Evolutionary conservation across 2,113 vertebrate genomes (phyloP).

Genomic region (Microtus pennsylvanicus): DNA sequence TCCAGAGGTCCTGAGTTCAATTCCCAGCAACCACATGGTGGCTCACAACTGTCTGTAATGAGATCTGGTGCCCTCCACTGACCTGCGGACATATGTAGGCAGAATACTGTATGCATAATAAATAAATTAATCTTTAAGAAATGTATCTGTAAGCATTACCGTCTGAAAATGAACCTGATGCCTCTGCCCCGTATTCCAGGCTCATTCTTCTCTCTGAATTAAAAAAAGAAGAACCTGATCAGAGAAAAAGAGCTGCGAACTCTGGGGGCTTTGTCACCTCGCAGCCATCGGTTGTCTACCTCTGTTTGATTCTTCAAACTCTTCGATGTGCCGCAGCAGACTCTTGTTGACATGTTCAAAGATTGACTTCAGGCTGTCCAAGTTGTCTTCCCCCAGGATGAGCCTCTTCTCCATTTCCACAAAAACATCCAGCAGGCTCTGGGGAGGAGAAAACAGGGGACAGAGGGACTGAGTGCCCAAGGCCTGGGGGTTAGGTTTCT

Average conservation of each 20-base stretch:
- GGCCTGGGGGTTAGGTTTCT: background rate
- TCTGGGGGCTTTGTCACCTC: background rate
- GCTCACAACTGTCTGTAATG: too few species aligned
- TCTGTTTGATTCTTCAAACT: constrained; percentile 76
- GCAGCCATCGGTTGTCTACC: constrained; percentile 25
- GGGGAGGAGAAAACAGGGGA: constrained; percentile 5
- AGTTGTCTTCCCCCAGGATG: constrained; percentile 78
- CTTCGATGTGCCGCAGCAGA: constrained; percentile 81
- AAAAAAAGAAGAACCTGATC: constrained; percentile 63
- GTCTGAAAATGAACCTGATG: background rate
- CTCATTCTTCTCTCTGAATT: constrained; percentile 71
- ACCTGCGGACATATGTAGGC: too few species aligned
- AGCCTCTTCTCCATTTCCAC: constrained; percentile 88
- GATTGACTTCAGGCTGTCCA: constrained; percentile 78
- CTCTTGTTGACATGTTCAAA: constrained; percentile 77
- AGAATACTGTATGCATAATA: too few species aligned
- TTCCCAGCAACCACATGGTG: too few species aligned
- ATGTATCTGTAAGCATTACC: constrained; percentile 61
- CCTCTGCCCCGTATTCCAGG: constrained; percentile 40
- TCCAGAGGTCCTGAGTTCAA: too few species aligned
- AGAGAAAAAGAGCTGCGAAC: background rate
- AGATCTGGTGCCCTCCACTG: too few species aligned
- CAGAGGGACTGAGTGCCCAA: background rate
- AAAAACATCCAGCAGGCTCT: constrained; percentile 86
- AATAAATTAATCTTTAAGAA: background rate